Base-by-base conservation (phyloP, 2,888 invertebrate species). In the Rhyacophila evoluta region DNA sequence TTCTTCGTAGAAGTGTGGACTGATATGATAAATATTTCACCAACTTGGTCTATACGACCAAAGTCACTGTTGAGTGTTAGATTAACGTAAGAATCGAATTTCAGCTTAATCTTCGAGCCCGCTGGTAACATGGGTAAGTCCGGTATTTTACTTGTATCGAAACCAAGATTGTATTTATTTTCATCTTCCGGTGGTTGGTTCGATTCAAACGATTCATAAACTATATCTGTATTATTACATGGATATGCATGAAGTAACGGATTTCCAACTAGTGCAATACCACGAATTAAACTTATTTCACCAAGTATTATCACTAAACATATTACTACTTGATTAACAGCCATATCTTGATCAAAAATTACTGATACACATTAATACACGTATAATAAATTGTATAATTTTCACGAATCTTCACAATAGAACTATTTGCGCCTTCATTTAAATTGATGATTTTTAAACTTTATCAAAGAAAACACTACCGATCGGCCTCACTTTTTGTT, bases 181-280 rank as follows among this genome's bases (percentile, higher is more conserved):
- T 77, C 77, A n/a, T 77, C 77, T 15, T 77, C 77, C 2, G 73
- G 73, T 4, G 77, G 73, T 70, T 73, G 73, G 38, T 73, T 67
- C 1, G 37, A 27, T 37, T 77, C 77, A 27, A 77, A 77, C 0
- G 27, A 12, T 28, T 77, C 77, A 15, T 67, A 12, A 1, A 77
- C 37, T 6, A 6, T 12, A 8, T 11, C 37, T 6, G 72, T 67
- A 1, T 27, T 37, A 6, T 73, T 37, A 28, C 77, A 77, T 1
- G 77, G 77, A 25, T 73, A 28, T 0, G 77, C 67, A 5, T 38
- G 69, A 0, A 25, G 19, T 12, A 38, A 6, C 12, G 38, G 36
- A 28, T 70, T 75, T 0, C 69, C 75, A 0, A 69, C 75, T 8
- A 75, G 37, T 3, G 36, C 8, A 71, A 12, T 33, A n/a, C 33